Conservation (phyloP, 2,797 vertebrate genomes). For the Clangula hyemalis region DNA sequence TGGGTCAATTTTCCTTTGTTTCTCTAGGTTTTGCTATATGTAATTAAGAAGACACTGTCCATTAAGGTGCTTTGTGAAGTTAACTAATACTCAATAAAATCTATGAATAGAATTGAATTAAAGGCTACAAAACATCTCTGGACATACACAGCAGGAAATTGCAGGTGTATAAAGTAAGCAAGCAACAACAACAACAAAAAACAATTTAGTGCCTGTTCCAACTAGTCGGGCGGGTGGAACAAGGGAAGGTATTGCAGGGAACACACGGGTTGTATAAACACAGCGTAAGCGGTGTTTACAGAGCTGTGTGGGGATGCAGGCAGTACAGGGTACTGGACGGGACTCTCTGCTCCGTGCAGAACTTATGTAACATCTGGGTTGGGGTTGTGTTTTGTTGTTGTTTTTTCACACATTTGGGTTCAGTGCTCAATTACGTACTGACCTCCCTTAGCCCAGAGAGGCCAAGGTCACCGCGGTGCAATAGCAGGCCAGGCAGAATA, state of each 20-base stretch:
- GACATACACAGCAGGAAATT: slow-evolving; percentile 39
- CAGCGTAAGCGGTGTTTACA: not conserved
- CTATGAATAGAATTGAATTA: slow-evolving; percentile 53
- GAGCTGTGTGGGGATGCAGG: not conserved
- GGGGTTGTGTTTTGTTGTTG: not conserved
- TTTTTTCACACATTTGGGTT: not conserved
- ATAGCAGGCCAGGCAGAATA: not conserved
- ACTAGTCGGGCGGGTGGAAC: not conserved
- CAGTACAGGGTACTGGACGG: not conserved
- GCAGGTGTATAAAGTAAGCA: slow-evolving; percentile 30
- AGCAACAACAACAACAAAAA: not conserved
- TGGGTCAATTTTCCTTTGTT: slow-evolving; percentile 39
- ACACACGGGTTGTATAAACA: not conserved
- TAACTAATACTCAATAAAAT: slow-evolving; percentile 36
- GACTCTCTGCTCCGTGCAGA: not conserved
- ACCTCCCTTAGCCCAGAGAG: not conserved
- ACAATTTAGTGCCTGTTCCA: not conserved
- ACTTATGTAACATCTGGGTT: not conserved
- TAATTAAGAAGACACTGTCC: slow-evolving; percentile 12
- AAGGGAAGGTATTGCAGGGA: not conserved
- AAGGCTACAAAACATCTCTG: slow-evolving; percentile 28
- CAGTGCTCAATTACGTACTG: not conserved
- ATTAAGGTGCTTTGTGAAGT: not conserved
- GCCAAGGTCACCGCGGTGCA: not conserved
- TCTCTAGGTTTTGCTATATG: not conserved